Conservation (phyloP, 2,797 vertebrate species). For the Mustela erminea region DNA sequence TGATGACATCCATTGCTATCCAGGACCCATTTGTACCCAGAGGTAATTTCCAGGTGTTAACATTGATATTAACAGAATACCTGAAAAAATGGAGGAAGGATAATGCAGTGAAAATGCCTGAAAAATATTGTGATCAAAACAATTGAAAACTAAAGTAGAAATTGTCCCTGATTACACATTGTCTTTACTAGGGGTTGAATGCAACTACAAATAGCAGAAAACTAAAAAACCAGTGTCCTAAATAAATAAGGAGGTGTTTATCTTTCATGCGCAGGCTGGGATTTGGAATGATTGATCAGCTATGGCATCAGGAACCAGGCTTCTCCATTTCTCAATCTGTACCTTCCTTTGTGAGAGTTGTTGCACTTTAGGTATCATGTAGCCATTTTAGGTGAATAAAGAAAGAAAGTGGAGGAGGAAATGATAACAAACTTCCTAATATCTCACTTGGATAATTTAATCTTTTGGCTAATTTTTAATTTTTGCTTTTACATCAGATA, state of each 20-base stretch:
- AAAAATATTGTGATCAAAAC: neutral
- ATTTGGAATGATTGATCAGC: neutral
- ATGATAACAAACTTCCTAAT: neutral
- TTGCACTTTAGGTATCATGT: neutral
- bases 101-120: neutral
- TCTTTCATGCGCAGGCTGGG: neutral
- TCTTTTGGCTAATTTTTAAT: neutral
- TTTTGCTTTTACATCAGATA: neutral
- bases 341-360: neutral
- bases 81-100: neutral
- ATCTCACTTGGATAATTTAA: neutral
- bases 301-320: too few relatives aligned
- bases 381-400: neutral
- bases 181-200: neutral
- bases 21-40: neutral
- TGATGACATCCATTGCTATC: neutral
- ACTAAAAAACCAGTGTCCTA: neutral
- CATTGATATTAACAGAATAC: neutral
- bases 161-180: neutral
- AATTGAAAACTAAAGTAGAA: neutral
- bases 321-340: neutral
- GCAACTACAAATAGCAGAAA: neutral
- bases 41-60: neutral
- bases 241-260: too few relatives aligned
- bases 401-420: neutral